phyloP scores from a whole-genome alignment of 2,888 invertebrate genomes.

The Ethmia dodecea region DNA sequence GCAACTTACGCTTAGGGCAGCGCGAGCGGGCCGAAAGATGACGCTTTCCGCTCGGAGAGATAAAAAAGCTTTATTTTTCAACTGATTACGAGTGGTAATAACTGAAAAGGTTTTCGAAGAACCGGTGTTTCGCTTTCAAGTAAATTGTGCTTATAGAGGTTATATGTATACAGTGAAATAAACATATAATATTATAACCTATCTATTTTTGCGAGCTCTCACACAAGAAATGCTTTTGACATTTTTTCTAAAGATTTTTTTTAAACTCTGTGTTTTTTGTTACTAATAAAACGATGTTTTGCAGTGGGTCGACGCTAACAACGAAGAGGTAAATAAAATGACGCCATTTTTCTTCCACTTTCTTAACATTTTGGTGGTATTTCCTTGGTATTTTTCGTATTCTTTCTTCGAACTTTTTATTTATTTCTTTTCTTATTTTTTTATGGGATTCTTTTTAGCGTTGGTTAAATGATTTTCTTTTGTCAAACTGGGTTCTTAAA shows the following conservation, averaged over 20 bases:
- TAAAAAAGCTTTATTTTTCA: too few relatives aligned
- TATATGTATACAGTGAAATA: slow-evolving; percentile 39
- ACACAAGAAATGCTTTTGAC: slow-evolving; percentile 67
- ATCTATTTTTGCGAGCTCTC: slow-evolving; percentile 42
- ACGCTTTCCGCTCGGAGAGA: too few relatives aligned
- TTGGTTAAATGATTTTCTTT: too few relatives aligned
- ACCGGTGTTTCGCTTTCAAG: slow-evolving; percentile 6
- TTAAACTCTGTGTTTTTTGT: slow-evolving; percentile 32
- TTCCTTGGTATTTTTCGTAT: slow-evolving; percentile 16
- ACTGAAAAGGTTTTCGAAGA: not conserved
- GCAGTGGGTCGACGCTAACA: slow-evolving; percentile 83
- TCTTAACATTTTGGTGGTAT: slow-evolving; percentile 9
- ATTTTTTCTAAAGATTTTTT: slow-evolving; percentile 23
- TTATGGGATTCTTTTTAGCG: too few relatives aligned
- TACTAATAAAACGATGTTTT: slow-evolving; percentile 72
- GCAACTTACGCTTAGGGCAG: too few relatives aligned
- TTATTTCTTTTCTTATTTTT: too few relatives aligned
- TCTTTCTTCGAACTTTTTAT: too few relatives aligned
- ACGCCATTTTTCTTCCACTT: slow-evolving; percentile 14
- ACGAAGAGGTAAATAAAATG: slow-evolving; percentile 79
- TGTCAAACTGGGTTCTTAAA: too few relatives aligned
- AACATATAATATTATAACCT: slow-evolving; percentile 31
- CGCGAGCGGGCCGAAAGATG: slow-evolving; percentile 11
- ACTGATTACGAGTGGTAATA: too few relatives aligned
- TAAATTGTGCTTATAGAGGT: slow-evolving; percentile 34